Percentiles rank a stretch among this genome's conserved stretches.
phyloP scores from a whole-genome alignment of 1,140 invertebrate species.

The Zaprionus ghesquierei region DNA sequence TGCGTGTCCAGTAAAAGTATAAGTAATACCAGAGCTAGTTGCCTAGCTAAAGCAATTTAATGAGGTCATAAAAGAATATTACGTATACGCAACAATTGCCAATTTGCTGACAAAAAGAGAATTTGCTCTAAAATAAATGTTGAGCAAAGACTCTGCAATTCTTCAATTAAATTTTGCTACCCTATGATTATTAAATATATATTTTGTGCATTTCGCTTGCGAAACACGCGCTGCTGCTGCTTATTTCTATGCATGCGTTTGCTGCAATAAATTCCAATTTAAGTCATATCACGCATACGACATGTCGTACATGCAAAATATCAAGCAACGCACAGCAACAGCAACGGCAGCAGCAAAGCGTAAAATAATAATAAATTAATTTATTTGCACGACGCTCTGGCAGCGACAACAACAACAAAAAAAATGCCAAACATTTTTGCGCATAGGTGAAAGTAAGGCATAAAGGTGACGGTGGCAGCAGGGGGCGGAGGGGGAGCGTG shows the following conservation, averaged over 20 bases:
- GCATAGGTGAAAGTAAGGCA: slow-evolving; percentile 22
- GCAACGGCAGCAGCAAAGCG: slow-evolving; percentile 27
- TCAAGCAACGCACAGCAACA: slow-evolving; percentile 11
- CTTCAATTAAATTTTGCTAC: not conserved
- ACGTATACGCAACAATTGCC: slow-evolving; percentile 25
- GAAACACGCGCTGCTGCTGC: not conserved
- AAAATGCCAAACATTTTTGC: slow-evolving; percentile 61
- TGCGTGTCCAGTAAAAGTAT: slow-evolving; percentile 16
- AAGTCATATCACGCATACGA: slow-evolving; percentile 73
- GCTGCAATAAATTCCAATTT: slow-evolving; percentile 74
- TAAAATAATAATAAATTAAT: slow-evolving; percentile 77
- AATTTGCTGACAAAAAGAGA: slow-evolving; percentile 13
- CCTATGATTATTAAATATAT: slow-evolving; percentile 16
- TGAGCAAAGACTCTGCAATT: not conserved
- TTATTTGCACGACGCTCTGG: slow-evolving; percentile 61
- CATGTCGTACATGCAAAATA: slow-evolving; percentile 63
- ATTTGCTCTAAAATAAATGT: slow-evolving; percentile 2
- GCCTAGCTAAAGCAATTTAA: slow-evolving; percentile 40
- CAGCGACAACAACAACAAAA: slow-evolving; percentile 6
- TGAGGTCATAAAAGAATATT: slow-evolving; percentile 55
- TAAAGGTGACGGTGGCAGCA: slow-evolving; percentile 23
- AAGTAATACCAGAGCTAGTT: slow-evolving; percentile 9
- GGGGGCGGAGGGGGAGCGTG: not conserved
- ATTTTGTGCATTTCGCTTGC: slow-evolving; percentile 2
- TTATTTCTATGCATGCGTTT: slow-evolving; percentile 9